These are phyloP conservation scores for Rhinolophus ferrumequinum DNA, from an alignment of 2,113 vertebrate species.

Conservation along the genomic window DNA sequence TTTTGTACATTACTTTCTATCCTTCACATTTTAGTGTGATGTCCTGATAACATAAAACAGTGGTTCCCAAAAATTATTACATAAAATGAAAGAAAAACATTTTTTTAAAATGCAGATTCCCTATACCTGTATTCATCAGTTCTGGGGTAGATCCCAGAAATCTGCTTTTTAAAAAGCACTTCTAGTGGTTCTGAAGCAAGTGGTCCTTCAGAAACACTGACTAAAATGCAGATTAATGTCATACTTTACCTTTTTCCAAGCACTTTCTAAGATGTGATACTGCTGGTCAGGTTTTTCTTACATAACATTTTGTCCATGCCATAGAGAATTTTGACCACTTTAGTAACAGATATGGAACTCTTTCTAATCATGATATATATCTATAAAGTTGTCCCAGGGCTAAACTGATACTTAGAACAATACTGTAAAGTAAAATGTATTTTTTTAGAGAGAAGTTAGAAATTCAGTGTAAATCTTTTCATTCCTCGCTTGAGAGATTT, in stretches of 20 bases:
- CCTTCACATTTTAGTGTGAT: background rate
- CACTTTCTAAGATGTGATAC: background rate
- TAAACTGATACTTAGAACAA: constrained; percentile 21
- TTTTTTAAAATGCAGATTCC: background rate
- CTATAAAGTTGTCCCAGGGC: background rate
- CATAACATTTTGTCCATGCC: background rate
- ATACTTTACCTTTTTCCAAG: background rate
- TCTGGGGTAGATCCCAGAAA: background rate
- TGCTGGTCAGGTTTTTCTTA: background rate
- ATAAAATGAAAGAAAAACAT: background rate
- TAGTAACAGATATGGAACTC: background rate
- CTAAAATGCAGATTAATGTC: constrained; percentile 2
- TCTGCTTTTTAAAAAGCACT: background rate
- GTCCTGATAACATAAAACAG: background rate
- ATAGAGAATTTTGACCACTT: background rate
- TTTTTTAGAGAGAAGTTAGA: constrained; percentile 62
- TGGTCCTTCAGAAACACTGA: background rate
- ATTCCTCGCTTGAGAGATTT: constrained; percentile 69
- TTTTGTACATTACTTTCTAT: background rate
- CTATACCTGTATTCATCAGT: background rate
- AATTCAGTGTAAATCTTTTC: constrained; percentile 77
- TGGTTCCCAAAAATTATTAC: background rate
- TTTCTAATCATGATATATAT: background rate
- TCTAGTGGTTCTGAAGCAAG: background rate
- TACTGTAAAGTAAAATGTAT: constrained; percentile 44